phyloP scores from a whole-genome alignment of 2,797 vertebrate species.

The Acropternis orthonyx region DNA sequence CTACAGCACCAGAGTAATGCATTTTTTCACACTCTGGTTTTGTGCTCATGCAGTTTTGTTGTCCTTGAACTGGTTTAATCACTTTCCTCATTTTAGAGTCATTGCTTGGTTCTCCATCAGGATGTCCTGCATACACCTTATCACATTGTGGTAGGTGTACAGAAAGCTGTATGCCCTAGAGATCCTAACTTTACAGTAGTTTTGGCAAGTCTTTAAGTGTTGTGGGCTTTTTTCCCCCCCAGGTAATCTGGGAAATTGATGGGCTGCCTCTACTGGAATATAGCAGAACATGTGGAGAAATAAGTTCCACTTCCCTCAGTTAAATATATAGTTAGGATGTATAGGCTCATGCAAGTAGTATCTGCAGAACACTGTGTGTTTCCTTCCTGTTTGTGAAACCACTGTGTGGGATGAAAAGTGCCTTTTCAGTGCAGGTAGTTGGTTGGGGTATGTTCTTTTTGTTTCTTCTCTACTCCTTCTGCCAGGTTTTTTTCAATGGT shows the following conservation, averaged over 20 bases:
- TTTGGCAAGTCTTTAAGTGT: not conserved
- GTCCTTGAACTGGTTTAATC: not conserved
- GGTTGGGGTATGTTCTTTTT: not conserved
- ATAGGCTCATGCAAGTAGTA: not conserved
- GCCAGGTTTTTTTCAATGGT: not conserved
- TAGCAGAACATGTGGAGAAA: not conserved
- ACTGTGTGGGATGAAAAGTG: not conserved
- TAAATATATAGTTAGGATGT: not conserved
- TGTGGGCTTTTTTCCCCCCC: rapidly evolving
- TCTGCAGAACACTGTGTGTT: not conserved
- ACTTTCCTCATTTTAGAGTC: not conserved
- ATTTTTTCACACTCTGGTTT: not conserved
- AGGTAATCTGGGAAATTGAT: not conserved
- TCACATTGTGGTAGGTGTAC: not conserved
- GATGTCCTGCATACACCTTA: not conserved
- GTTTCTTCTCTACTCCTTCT: not conserved
- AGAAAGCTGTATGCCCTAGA: not conserved
- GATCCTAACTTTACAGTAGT: not conserved
- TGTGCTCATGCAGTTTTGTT: not conserved
- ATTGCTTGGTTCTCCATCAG: not conserved
- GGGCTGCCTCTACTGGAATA: rapidly evolving
- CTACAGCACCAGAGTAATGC: not conserved
- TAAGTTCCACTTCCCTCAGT: not conserved
- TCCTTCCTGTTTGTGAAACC: not conserved
- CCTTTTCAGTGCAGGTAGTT: not conserved